A percentile compares a stretch with the other conserved stretches of the same genome.
phyloP scores from a whole-genome alignment of 2,888 invertebrate species.

The Azorinus chamasolen region DNA sequence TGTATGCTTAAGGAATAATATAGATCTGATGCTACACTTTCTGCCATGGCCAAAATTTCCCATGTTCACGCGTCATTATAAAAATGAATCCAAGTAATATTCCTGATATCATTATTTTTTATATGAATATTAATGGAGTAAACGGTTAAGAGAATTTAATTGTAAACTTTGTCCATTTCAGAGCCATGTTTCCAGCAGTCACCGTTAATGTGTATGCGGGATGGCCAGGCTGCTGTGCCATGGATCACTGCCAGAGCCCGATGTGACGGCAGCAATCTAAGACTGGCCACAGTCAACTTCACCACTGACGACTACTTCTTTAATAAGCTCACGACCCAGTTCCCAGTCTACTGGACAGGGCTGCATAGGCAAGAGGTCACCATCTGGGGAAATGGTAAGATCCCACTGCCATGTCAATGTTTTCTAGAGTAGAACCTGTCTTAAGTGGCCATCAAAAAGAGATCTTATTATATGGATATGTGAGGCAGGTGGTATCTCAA shows the following conservation, averaged over 20 bases:
- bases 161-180: slow-evolving; percentile 2
- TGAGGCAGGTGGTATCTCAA: background rate
- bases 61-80: too few species aligned
- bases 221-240: slow-evolving; percentile 23
- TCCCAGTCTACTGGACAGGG: slow-evolving; percentile 55
- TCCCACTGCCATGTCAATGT: too few species aligned
- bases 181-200: slow-evolving; percentile 34
- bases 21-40: too few species aligned
- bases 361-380: slow-evolving; percentile 46
- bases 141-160: too few species aligned
- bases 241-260: slow-evolving; percentile 50
- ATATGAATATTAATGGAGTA: too few species aligned
- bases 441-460: too few species aligned
- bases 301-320: slow-evolving; percentile 43
- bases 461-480: background rate
- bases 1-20: too few species aligned
- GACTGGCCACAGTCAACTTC: slow-evolving; percentile 44
- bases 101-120: too few species aligned
- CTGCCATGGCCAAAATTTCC: too few species aligned
- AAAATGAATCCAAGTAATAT: too few species aligned
- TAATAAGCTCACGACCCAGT: slow-evolving; percentile 4
- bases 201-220: slow-evolving; percentile 32
- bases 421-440: too few species aligned
- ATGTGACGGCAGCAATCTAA: slow-evolving; percentile 40
- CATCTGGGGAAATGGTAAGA: slow-evolving; percentile 49